phyloP scores from a whole-genome alignment of 2,797 vertebrate species.

The Neosilurus mollespiculum region DNA sequence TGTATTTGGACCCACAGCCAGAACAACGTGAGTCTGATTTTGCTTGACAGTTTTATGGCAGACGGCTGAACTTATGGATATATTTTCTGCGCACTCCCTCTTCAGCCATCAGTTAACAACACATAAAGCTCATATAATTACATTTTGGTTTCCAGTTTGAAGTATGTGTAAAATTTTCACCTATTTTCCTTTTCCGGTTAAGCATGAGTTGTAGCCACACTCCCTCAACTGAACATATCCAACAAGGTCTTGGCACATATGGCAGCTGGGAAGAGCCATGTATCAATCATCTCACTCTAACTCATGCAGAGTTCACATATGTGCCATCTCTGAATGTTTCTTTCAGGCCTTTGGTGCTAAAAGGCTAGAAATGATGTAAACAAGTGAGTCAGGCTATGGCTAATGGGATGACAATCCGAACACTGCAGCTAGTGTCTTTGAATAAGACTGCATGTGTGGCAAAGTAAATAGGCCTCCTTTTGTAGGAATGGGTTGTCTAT shows the following conservation, averaged over 20 bases:
- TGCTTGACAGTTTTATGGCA: constrained; percentile 79
- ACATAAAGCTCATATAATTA: constrained; percentile 80
- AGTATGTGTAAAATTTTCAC: constrained; percentile 81
- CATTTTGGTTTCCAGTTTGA: constrained; percentile 79
- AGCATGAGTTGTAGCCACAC: constrained; percentile 72
- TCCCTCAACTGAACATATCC: constrained; percentile 65
- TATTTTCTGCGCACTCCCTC: constrained; percentile 72
- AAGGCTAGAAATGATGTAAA: constrained; percentile 25
- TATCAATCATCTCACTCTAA: constrained; percentile 47
- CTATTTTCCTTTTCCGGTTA: constrained; percentile 76
- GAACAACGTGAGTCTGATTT: constrained; percentile 73
- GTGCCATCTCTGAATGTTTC: constrained; percentile 35
- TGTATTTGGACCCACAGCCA: constrained; percentile 64
- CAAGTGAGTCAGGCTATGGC: constrained; percentile 35
- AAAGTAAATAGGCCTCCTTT: constrained; percentile 8
- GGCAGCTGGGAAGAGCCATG: constrained; percentile 50
- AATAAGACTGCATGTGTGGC: constrained; percentile 27
- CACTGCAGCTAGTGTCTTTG: constrained; percentile 33
- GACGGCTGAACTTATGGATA: constrained; percentile 74
- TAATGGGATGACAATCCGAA: constrained; percentile 27
- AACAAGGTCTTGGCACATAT: constrained; percentile 49
- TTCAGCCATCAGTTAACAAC: constrained; percentile 79
- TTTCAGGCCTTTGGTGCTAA: constrained; percentile 21
- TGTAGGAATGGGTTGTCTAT: constrained; percentile 5
- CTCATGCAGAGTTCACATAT: constrained; percentile 21